Percentiles rank a stretch among this genome's conserved stretches.
These are phyloP conservation scores for Nyctibius grandis DNA, from an alignment of 2,797 vertebrate species.

Conservation along the genomic window DNA sequence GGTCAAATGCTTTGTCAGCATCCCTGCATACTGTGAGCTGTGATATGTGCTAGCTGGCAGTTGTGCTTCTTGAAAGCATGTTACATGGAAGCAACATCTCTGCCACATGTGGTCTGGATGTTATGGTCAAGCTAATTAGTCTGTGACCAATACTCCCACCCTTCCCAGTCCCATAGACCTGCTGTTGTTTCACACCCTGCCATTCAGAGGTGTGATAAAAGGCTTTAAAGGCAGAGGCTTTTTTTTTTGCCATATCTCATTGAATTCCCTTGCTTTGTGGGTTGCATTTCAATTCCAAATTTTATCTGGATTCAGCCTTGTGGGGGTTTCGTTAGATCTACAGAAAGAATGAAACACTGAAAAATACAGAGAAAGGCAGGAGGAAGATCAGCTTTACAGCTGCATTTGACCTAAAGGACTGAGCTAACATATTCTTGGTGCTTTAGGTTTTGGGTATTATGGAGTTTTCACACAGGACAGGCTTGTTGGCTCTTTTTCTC, in stretches of 20 bases:
- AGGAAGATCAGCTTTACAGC: neutral
- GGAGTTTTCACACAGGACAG: neutral
- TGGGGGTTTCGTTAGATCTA: neutral
- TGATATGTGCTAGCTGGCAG: neutral
- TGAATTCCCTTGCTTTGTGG: neutral
- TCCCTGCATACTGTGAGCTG: neutral
- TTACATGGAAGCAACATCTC: neutral
- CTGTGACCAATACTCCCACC: neutral
- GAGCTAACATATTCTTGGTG: neutral
- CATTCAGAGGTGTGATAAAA: neutral
- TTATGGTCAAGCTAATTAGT: neutral
- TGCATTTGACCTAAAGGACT: neutral
- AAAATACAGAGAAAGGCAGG: neutral
- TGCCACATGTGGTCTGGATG: neutral
- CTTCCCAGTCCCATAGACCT: neutral
- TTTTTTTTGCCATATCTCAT: neutral
- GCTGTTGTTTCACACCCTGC: neutral
- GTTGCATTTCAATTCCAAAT: neutral
- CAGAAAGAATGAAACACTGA: neutral
- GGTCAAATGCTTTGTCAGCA: neutral
- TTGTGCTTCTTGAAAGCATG: neutral
- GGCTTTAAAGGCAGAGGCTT: fast-evolving
- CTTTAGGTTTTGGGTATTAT: neutral
- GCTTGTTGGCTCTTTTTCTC: neutral
- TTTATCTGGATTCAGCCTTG: neutral